A percentile compares a stretch with the other conserved stretches of the same genome.
Conservation (phyloP, 1,140 invertebrate genomes). For the Chlorops oryzae region DNA sequence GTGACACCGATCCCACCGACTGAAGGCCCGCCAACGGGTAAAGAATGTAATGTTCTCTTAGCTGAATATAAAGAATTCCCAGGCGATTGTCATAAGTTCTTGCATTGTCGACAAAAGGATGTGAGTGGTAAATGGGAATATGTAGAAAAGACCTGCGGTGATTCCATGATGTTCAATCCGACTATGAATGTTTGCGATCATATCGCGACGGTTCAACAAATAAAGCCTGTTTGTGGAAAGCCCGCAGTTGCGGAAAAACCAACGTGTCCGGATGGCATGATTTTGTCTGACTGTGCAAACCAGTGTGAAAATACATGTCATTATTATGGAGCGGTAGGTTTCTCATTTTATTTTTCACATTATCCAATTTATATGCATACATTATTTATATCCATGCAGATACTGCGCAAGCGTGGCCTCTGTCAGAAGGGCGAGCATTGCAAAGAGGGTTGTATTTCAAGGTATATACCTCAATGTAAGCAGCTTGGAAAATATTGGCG, state of each 20-base stretch:
- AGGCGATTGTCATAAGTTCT: conserved; percentile 56
- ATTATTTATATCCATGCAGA: conserved; percentile 11
- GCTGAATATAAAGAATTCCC: conserved; percentile 48
- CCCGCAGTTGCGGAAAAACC: not conserved
- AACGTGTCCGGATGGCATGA: conserved; percentile 45
- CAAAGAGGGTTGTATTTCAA: conserved; percentile 45
- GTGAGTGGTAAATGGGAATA: conserved; percentile 32
- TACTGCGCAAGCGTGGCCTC: conserved; percentile 31
- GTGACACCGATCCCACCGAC: conserved; percentile 16
- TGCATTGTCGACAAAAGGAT: conserved; percentile 51
- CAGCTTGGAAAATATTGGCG: conserved; percentile 52
- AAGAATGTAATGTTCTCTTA: conserved; percentile 25
- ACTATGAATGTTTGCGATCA: conserved; percentile 57
- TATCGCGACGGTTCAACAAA: conserved; percentile 53
- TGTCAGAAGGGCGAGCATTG: conserved; percentile 36
- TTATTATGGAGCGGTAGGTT: conserved; percentile 48
- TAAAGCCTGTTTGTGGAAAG: conserved; percentile 56
- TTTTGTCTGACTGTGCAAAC: conserved; percentile 56
- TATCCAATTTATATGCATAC: not conserved
- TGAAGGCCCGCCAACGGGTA: conserved; percentile 26
- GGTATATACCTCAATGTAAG: conserved; percentile 27
- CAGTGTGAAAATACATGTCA: conserved; percentile 58
- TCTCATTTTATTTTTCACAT: not conserved
- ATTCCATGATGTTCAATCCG: conserved; percentile 58
- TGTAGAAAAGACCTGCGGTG: conserved; percentile 56